A percentile compares a stretch with the other conserved stretches of the same genome.
These are phyloP conservation scores for Apamea sordens DNA, from an alignment of 2,888 invertebrate genomes.

Conservation along the genomic window DNA sequence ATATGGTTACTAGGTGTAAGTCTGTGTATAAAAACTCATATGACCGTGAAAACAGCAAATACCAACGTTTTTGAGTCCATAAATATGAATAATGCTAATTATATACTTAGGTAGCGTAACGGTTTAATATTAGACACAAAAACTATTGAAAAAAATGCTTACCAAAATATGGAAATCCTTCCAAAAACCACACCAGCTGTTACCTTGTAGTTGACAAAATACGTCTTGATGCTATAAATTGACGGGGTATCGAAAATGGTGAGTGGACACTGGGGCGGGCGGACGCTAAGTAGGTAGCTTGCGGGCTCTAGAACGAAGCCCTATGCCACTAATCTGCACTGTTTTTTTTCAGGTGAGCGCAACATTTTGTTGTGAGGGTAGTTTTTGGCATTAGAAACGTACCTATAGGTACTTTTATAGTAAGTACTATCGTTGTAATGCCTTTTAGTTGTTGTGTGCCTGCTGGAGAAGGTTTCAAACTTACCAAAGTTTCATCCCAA, in stretches of 20 bases:
- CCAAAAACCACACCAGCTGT: neutral
- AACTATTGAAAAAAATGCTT: slow-evolving; percentile 24
- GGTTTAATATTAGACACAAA: neutral
- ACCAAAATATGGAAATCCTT: slow-evolving; percentile 47
- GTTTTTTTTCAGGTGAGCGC: slow-evolving; percentile 76
- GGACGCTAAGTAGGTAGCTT: slow-evolving; percentile 78
- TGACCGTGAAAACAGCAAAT: neutral
- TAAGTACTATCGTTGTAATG: neutral
- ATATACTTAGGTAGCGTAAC: neutral
- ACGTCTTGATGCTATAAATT: slow-evolving; percentile 33
- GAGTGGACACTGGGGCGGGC: slow-evolving; percentile 71
- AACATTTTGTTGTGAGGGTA: slow-evolving; percentile 72
- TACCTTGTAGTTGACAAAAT: slow-evolving; percentile 19
- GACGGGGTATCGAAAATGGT: slow-evolving; percentile 57
- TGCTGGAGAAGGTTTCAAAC: too few species aligned
- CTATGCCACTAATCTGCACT: slow-evolving; percentile 81
- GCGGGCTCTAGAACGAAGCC: slow-evolving; percentile 81
- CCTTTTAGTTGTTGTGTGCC: neutral
- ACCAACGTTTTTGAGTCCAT: neutral
- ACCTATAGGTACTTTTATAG: neutral
- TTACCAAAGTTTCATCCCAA: neutral
- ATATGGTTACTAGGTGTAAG: neutral
- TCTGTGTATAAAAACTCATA: too few species aligned
- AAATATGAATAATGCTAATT: neutral
- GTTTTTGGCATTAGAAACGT: neutral